phyloP scores from a whole-genome alignment of 2,888 invertebrate genomes.

The Dermolepida albohirtum region DNA sequence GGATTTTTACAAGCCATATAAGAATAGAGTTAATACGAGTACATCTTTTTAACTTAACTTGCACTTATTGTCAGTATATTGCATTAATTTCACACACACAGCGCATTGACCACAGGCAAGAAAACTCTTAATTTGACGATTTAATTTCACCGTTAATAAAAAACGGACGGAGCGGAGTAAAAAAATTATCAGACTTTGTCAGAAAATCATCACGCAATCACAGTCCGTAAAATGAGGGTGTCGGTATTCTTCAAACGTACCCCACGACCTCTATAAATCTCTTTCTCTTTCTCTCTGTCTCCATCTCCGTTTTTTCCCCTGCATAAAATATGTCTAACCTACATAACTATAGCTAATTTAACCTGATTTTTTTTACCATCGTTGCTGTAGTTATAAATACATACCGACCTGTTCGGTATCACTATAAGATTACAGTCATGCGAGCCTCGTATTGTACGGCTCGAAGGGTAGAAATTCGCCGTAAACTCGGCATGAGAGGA shows the following conservation, averaged over 20 bases:
- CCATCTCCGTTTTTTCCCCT: too few species aligned
- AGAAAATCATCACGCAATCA: slow-evolving; percentile 52
- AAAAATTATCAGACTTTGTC: slow-evolving; percentile 44
- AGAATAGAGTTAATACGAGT: too few species aligned
- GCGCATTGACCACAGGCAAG: too few species aligned
- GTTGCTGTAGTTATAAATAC: slow-evolving; percentile 21
- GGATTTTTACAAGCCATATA: too few species aligned
- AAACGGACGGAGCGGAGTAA: slow-evolving; percentile 13
- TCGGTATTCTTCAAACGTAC: slow-evolving; percentile 54
- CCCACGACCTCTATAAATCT: slow-evolving; percentile 53
- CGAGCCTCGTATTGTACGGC: slow-evolving; percentile 12
- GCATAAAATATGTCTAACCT: slow-evolving; percentile 7
- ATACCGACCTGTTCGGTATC: slow-evolving; percentile 14
- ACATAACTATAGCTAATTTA: slow-evolving; percentile 58
- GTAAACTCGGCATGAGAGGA: slow-evolving; percentile 51
- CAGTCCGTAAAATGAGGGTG: slow-evolving; percentile 51
- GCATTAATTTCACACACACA: too few species aligned
- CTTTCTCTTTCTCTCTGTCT: slow-evolving; percentile 47
- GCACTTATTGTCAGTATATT: too few species aligned
- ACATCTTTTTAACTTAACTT: too few species aligned
- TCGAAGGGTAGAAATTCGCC: slow-evolving; percentile 41
- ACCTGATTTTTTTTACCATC: slow-evolving; percentile 51
- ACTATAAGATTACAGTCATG: slow-evolving; percentile 28
- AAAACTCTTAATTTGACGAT: slow-evolving; percentile 16
- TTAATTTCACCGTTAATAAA: slow-evolving; percentile 20